Base-by-base conservation (phyloP, 2,888 invertebrate genomes). In the Drosophila niveifrons region DNA sequence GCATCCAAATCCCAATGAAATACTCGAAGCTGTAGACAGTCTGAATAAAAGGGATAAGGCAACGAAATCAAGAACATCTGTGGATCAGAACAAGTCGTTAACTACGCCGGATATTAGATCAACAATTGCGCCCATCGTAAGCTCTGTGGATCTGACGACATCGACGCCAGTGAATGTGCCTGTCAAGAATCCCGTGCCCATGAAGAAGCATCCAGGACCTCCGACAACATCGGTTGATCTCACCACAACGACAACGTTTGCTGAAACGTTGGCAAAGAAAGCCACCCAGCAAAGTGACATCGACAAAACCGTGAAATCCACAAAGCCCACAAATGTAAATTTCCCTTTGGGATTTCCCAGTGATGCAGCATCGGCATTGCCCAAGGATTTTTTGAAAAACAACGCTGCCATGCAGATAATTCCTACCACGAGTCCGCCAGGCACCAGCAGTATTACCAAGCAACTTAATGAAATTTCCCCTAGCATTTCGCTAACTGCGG, bases 381-480 rank as follows among this genome's bases (percentile, higher is more conserved):
- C 84, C 10, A 72, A 72, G 6, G 73, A 75, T 47, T 77, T 58
- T 41, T 34, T 81, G 11, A 89, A 82, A 46, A 56, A 61, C 4
- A 83, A 74, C 36, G 76, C 72, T 3, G 89, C 89, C 70, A 91
- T 91, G 91, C 90, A 91, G 82, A 91, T 90, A 53, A 90, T 91
- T 70, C 91, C 90, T 18, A 89, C 90, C 47, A 80, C 83, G 7
- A 87, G 85, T 23, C 89, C 90, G 9, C 88, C 90, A 11, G 82
- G 86, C 11, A 82, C 90, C n/a, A 82, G 80, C 23, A 90, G 84
- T 56, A 84, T 90, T 59, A 80, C 90, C 28, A 90, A 90, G 52
- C 90, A 91, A 66, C 78, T 90, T 3, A 84, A 78, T 64, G 91
- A 90, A 51, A 85, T 91, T 59, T 86, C 90, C 8, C 90, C 91